Percentiles rank a stretch among this genome's conserved stretches.
Conservation (phyloP, 2,113 vertebrate species). For the Garra rufa region DNA sequence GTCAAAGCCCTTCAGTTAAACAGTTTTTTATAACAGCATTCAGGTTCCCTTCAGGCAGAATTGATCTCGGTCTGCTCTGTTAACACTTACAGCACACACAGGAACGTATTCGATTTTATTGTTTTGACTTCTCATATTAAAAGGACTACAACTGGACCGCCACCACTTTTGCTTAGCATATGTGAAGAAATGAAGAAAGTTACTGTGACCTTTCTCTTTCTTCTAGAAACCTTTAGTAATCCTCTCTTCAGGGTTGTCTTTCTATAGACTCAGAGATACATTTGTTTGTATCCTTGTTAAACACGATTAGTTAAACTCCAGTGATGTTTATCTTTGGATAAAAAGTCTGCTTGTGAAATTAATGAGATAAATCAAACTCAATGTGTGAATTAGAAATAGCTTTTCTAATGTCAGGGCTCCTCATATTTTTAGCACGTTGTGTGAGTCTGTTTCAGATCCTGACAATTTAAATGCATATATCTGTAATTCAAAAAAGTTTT, state of each 20-base stretch:
- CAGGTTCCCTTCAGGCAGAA: background rate
- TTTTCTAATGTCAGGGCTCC: background rate
- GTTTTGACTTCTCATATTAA: background rate
- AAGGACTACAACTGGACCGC: background rate
- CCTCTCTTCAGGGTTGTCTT: background rate
- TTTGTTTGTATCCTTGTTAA: conserved; percentile 9
- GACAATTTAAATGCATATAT: background rate
- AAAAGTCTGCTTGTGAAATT: background rate
- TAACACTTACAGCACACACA: conserved; percentile 6
- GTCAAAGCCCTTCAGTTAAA: conserved; percentile 28
- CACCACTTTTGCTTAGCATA: background rate
- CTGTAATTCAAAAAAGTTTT: too few species aligned
- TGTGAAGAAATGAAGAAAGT: background rate
- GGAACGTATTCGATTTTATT: background rate
- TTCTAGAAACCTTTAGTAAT: background rate
- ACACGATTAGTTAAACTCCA: background rate
- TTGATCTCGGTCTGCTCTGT: background rate
- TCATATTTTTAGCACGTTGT: background rate
- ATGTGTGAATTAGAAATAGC: background rate
- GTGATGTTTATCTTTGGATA: background rate
- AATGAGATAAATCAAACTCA: background rate
- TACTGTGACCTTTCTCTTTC: background rate
- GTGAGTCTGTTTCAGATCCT: background rate
- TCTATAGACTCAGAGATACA: background rate
- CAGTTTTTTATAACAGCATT: conserved; percentile 19